phyloP scores from a whole-genome alignment of 2,888 invertebrate species.

The Troides aeacus region DNA sequence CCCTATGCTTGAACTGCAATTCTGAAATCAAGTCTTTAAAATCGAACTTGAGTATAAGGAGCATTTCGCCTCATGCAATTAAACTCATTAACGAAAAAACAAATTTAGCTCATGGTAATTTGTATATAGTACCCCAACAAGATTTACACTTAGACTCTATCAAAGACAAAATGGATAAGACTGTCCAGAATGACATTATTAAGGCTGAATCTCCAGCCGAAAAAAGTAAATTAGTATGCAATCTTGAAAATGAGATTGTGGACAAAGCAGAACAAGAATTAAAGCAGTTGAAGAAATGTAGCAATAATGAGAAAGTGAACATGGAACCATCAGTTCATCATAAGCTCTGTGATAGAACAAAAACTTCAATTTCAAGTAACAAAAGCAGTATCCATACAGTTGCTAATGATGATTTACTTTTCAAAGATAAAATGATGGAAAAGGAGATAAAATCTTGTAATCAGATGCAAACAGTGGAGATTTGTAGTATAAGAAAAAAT shows the following conservation, averaged over 20 bases:
- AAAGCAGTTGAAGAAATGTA: slow-evolving; percentile 47
- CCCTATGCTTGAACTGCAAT: slow-evolving; percentile 82
- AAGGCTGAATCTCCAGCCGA: slow-evolving; percentile 25
- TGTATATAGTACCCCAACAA: slow-evolving; percentile 61
- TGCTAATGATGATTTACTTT: slow-evolving; percentile 58
- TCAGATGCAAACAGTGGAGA: slow-evolving; percentile 50
- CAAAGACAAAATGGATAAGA: slow-evolving; percentile 25
- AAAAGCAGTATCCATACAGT: slow-evolving; percentile 66
- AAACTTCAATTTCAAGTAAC: slow-evolving; percentile 67
- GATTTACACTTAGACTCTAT: slow-evolving; percentile 38
- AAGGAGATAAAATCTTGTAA: slow-evolving; percentile 53
- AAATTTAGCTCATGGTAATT: slow-evolving; percentile 45
- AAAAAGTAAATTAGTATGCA: slow-evolving; percentile 29
- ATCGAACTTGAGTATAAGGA: slow-evolving; percentile 67
- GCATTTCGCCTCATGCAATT: slow-evolving; percentile 61
- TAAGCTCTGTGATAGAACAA: slow-evolving; percentile 80
- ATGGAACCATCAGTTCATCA: slow-evolving; percentile 80
- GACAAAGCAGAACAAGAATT: slow-evolving; percentile 49
- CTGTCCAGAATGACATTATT: slow-evolving; percentile 6
- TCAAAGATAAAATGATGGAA: slow-evolving; percentile 50
- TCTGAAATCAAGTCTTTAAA: slow-evolving; percentile 73
- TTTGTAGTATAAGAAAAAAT: slow-evolving; percentile 55
- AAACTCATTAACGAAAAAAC: slow-evolving; percentile 61
- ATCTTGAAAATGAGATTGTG: slow-evolving; percentile 40
- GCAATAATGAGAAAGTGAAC: slow-evolving; percentile 51